A percentile compares a stretch with the other conserved stretches of the same genome.
phyloP scores from a whole-genome alignment of 2,888 invertebrate species.

The Amblyteles armatorius region DNA sequence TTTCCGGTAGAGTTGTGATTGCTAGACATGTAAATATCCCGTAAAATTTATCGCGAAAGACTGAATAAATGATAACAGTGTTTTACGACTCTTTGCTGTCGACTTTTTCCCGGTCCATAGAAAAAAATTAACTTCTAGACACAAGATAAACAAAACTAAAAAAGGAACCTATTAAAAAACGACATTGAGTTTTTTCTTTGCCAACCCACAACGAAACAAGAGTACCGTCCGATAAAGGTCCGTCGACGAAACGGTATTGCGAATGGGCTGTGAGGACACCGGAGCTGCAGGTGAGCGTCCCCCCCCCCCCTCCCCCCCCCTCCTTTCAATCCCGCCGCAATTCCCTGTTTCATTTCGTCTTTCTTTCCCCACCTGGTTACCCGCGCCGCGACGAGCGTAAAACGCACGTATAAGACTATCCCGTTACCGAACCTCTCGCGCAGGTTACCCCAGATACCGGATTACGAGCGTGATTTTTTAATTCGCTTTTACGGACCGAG shows the following conservation, averaged over 20 bases:
- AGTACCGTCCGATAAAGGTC: conserved; percentile 59
- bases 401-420: conserved; percentile 78
- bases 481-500: conserved; percentile 69
- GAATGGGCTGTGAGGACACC: conserved; percentile 56
- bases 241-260: conserved; percentile 63
- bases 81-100: no score
- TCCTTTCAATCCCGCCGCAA: not conserved
- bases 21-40: no score
- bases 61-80: no score
- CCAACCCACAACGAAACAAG: conserved; percentile 50
- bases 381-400: not conserved
- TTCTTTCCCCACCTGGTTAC: conserved; percentile 44
- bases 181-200: conserved; percentile 48
- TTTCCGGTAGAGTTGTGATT: no score
- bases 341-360: conserved; percentile 49
- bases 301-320: not conserved
- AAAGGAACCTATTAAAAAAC: not conserved
- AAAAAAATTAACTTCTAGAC: not conserved
- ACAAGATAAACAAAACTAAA: not conserved
- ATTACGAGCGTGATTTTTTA: conserved; percentile 82
- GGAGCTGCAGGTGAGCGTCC: conserved; percentile 57
- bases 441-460: conserved; percentile 80
- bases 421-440: conserved; percentile 77
- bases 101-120: no score
- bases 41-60: no score